Evolutionary conservation across 1,140 invertebrate genomes (phyloP), one percentile per base, ranked within the genome.

Genomic region (Brachionus plicatilis): DNA sequence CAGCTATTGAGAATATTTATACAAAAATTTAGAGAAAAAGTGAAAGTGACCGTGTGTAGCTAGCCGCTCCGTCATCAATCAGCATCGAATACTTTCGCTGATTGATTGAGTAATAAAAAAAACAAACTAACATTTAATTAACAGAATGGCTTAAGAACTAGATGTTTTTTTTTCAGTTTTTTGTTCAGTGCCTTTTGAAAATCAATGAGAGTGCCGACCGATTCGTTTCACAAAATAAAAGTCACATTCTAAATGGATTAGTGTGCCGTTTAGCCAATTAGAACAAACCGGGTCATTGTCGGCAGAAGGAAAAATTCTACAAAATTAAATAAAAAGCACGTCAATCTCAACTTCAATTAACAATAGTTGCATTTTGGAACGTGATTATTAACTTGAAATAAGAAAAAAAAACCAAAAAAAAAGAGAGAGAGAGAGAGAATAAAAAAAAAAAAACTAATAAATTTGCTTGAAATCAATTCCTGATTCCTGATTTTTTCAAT

Each of bases 71-170:
- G 9, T 56, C 53, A 9, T 60, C 53, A 11, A 37, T 37, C 33
- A 37, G 4, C 33, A 20, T 47, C 27, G 20, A 27, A 27, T 76
- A 76, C 43, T 50, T 47, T 50, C 20, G 45, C 47, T 76, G 43
- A 76, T 76, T 76, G 72, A 76, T 76, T 76, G 72, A 76, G 72
- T 76, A 76, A 76, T 76, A 76, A 76, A 76, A 76, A 76, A 76
- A 76, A 76, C 72, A 76, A 76, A 76, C 41, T 76, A 76, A 24
- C 68, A 72, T 72, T 72, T 72, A 72, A 72, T 72, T 72, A 72
- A 72, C 68, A 72, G 68, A 72, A 72, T 41, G 17, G 17, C 17
- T 72, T 72, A 60, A 60, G 53, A 60, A 60, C 53, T 60, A 60
- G 53, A 60, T 60, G 53, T 60, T 60, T 60, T 60, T 60, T 24